A percentile compares a stretch with the other conserved stretches of the same genome.
Evolutionary conservation across 2,797 vertebrate species (phyloP).

Genomic region (Hippopotamyrus pictus): DNA sequence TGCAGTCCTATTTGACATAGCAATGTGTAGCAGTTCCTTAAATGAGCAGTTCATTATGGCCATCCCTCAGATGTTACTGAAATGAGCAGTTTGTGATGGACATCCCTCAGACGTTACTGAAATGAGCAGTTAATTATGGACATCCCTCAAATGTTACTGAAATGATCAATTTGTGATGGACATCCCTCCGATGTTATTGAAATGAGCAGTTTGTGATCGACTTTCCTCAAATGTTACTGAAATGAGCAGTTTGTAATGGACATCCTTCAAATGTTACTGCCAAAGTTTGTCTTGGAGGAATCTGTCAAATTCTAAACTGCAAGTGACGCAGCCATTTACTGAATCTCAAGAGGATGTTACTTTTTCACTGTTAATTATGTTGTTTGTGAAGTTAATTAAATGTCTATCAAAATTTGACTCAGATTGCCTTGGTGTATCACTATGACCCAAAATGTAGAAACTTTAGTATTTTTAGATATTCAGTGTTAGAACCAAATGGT

Average conservation of each 20-base stretch:
- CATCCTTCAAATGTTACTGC: background rate
- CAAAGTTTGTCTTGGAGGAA: background rate
- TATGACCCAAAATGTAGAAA: background rate
- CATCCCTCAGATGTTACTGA: background rate
- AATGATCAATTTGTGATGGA: too few species aligned
- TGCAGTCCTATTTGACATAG: background rate
- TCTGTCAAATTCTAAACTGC: background rate
- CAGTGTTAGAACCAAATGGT: background rate
- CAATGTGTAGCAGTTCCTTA: background rate
- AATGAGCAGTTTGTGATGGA: background rate
- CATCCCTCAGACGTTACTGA: background rate
- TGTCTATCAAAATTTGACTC: background rate
- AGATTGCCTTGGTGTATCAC: background rate
- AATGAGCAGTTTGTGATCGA: background rate
- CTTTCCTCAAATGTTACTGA: background rate
- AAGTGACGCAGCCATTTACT: background rate
- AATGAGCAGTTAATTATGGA: background rate
- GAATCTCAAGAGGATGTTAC: background rate
- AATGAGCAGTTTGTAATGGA: background rate
- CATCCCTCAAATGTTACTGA: background rate
- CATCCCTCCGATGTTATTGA: too few species aligned
- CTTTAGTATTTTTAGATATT: background rate
- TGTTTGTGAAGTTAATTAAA: background rate
- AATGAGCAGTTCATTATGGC: background rate
- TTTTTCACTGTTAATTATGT: background rate